Conservation (phyloP, 2,888 invertebrate species). For the Drosophila kanekoi region DNA sequence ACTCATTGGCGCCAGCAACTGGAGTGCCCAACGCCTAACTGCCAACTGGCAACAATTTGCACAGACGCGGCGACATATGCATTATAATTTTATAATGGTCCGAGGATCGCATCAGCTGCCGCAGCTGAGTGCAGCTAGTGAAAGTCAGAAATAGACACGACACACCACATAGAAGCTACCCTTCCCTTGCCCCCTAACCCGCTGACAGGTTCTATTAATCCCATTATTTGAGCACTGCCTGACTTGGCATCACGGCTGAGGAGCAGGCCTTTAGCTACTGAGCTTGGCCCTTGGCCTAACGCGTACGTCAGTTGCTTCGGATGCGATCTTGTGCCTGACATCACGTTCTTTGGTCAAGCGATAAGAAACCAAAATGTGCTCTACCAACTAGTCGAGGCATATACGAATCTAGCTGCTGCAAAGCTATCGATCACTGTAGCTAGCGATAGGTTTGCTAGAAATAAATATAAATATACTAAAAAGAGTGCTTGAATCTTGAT, state of each 20-base stretch:
- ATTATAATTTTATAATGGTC: conserved; percentile 63
- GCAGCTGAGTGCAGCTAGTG: conserved; percentile 23
- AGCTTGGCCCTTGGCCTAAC: conserved; percentile 61
- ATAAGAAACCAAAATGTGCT: conserved; percentile 16
- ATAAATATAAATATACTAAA: too few species aligned
- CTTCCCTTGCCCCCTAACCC: background rate
- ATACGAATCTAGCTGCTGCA: background rate
- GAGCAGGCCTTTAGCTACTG: conserved; percentile 26
- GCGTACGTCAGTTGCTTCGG: conserved; percentile 54
- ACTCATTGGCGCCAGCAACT: conserved; percentile 65
- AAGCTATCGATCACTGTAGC: background rate
- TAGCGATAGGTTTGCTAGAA: background rate
- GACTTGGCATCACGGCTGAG: conserved; percentile 43
- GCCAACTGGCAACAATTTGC: conserved; percentile 54
- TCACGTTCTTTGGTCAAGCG: conserved; percentile 61
- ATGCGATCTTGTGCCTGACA: conserved; percentile 68
- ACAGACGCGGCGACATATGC: conserved; percentile 64
- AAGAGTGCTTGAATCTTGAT: too few species aligned
- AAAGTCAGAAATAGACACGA: conserved; percentile 42
- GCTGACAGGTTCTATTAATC: conserved; percentile 38
- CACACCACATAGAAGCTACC: conserved; percentile 7
- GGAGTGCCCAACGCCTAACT: conserved; percentile 52
- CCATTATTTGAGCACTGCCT: conserved; percentile 49
- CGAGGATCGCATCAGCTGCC: conserved; percentile 11
- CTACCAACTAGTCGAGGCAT: background rate